Conservation (phyloP, 2,888 invertebrate species). For the Cheilosia variabilis region DNA sequence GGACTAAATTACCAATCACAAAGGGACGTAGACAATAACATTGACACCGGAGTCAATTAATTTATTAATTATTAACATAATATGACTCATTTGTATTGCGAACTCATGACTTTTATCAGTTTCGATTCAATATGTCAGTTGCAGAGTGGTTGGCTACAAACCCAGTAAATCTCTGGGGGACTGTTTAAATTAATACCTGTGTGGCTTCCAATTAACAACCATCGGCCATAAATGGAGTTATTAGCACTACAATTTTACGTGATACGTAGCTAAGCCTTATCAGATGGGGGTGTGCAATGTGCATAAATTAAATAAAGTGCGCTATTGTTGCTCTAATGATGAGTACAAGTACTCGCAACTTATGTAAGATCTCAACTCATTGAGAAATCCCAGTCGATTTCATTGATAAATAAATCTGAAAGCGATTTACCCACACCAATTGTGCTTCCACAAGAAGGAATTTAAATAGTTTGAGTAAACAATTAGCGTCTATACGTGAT, state of each 20-base stretch:
- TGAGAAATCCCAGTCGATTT: constrained; percentile 21
- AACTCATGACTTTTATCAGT: neutral
- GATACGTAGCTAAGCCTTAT: neutral
- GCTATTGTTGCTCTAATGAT: neutral
- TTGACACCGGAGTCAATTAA: neutral
- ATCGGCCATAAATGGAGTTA: neutral
- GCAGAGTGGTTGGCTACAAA: neutral
- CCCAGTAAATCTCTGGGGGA: neutral
- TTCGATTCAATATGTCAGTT: neutral
- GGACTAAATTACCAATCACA: neutral
- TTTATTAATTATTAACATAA: neutral
- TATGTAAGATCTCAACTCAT: constrained; percentile 14
- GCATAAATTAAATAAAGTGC: constrained; percentile 2
- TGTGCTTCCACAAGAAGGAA: neutral
- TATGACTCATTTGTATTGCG: neutral
- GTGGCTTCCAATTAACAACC: neutral
- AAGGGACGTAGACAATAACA: neutral
- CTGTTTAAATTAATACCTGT: no score
- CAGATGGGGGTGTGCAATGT: neutral
- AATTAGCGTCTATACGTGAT: constrained; percentile 34
- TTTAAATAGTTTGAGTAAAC: constrained; percentile 10
- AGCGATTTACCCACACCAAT: constrained; percentile 8
- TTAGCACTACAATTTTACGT: neutral
- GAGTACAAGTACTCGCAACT: neutral
- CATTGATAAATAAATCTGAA: constrained; percentile 23